Conservation (phyloP, 1,140 invertebrate genomes). For the Mycetomoellerius zeteki region DNA sequence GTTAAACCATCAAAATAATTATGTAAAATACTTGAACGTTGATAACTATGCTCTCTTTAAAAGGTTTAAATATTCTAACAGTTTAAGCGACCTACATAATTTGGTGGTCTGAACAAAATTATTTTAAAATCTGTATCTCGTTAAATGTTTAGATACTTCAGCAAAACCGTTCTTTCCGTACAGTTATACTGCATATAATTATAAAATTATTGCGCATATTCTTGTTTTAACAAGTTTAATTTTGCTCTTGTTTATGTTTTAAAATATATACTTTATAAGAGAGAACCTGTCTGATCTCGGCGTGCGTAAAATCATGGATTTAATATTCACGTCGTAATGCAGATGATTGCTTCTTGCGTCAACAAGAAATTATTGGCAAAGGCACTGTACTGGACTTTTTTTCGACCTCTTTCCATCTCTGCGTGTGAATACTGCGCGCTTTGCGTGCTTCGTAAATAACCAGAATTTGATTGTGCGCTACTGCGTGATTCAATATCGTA, state of each 20-base stretch:
- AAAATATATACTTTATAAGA: constrained; percentile 11
- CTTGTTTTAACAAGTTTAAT: neutral
- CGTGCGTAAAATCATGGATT: neutral
- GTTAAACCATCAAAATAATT: too few relatives aligned
- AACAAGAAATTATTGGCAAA: constrained; percentile 61
- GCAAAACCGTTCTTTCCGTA: too few relatives aligned
- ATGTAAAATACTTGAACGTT: too few relatives aligned
- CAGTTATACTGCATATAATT: neutral
- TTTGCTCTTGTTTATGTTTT: neutral
- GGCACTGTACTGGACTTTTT: constrained; percentile 25
- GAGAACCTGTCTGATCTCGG: neutral
- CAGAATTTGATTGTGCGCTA: constrained; percentile 53
- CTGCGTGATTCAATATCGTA: constrained; percentile 48
- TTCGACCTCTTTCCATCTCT: constrained; percentile 22
- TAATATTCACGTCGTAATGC: constrained; percentile 28
- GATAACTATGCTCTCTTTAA: too few relatives aligned
- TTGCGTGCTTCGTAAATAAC: constrained; percentile 56
- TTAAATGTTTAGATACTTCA: too few relatives aligned
- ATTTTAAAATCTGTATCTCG: too few relatives aligned
- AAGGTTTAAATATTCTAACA: too few relatives aligned
- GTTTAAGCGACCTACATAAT: too few relatives aligned
- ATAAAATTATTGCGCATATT: neutral
- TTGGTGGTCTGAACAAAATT: too few relatives aligned
- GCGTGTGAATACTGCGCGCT: constrained; percentile 16
- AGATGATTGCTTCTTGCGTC: constrained; percentile 51